Conservation (phyloP, 2,888 invertebrate species). For the Xanthostigma xanthostigma region DNA sequence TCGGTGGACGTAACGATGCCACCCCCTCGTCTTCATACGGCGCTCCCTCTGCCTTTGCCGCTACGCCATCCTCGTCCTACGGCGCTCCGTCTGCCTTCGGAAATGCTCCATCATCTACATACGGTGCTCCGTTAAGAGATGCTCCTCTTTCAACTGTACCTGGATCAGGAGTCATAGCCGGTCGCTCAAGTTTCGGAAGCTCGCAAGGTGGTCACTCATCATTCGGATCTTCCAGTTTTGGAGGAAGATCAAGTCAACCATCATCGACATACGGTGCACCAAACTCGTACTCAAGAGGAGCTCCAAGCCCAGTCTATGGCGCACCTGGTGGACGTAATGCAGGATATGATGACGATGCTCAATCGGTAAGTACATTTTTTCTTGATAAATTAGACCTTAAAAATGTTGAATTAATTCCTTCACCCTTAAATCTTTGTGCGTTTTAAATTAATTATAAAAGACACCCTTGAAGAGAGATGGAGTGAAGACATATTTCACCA, state of each 20-base stretch:
- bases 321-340: conserved; percentile 14
- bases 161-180: too few relatives aligned
- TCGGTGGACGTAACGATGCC: conserved; percentile 25
- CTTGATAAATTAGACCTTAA: background rate
- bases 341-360: conserved; percentile 19
- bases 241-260: too few relatives aligned
- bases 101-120: conserved; percentile 7
- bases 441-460: too few relatives aligned
- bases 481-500: too few relatives aligned
- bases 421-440: too few relatives aligned
- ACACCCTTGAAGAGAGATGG: too few relatives aligned
- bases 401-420: too few relatives aligned
- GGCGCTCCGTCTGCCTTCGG: conserved; percentile 18
- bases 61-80: conserved; percentile 20
- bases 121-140: conserved; percentile 6
- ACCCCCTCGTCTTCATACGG: conserved; percentile 23
- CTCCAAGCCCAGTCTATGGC: conserved; percentile 18
- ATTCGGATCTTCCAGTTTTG: too few relatives aligned
- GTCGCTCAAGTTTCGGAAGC: too few relatives aligned
- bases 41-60: conserved; percentile 1
- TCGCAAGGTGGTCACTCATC: too few relatives aligned
- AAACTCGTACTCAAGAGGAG: background rate
- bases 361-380: conserved; percentile 20
- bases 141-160: too few relatives aligned
- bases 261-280: background rate